Evolutionary conservation across 2,888 invertebrate genomes (phyloP), one percentile per base, ranked within the genome.

Genomic region (Pseudococcus longispinus): DNA sequence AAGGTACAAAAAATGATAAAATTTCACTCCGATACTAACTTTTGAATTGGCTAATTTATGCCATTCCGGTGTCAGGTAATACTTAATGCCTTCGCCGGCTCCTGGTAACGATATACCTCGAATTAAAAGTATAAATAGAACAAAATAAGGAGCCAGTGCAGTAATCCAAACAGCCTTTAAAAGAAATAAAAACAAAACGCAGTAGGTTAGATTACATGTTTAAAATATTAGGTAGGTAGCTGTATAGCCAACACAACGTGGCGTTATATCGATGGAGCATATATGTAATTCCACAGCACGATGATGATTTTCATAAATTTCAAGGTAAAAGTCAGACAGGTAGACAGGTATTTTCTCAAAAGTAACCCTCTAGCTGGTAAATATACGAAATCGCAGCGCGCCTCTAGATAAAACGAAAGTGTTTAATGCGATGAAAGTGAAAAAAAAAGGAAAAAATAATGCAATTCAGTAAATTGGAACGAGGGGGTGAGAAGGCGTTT

Each of bases 111-210:
- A 95, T 13, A 96, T 95, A 11, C 97, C 97, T 87, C 96, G 93
- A 37, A 94, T 93, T 85, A 97, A 92, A 37, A 98, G 93, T 88
- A 97, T 97, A 89, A 97, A 92, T 70, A 98, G 93, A 46, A 98
- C 97, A 37, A 96, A 93, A 90, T 98, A 98, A 0, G 98, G 98
- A 55, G 97, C 96, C 88, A 97, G 91, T 2, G 98, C 98, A 29
- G 98, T 98, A 88, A 98, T 94, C 98, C 98, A 98, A 85, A 98
- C 98, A 88, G 96, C 96, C 96, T 96, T 90, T 15, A 83, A 84
- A 87, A 85, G 9, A 37, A 37, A 65, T 46, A n/a, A 83, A 15
- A 51, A 83, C 15, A 29, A 32, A 60, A 23, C n/a, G 15, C 13
- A 84, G 51, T 11, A 26, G 8, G 80, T 44, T 18, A 37, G 44